Evolutionary conservation across 2,113 vertebrate genomes (phyloP).

Genomic region (Nycticryphes semicollaris): DNA sequence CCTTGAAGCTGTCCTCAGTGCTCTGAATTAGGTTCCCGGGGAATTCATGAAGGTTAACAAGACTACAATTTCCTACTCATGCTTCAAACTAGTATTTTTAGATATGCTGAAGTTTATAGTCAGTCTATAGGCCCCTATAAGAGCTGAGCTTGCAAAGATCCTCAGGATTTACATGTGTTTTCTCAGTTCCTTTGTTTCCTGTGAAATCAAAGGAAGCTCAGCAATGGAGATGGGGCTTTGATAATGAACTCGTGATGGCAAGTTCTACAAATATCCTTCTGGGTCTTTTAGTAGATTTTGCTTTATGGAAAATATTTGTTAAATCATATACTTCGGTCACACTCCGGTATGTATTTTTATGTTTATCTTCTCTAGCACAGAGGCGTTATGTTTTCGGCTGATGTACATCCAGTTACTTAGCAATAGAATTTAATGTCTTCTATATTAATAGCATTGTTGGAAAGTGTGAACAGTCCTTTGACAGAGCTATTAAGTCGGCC

Average conservation of each 20-base stretch:
- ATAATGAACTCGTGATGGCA: not conserved
- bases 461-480: conserved; percentile 11
- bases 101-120: not conserved
- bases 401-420: conserved; percentile 46
- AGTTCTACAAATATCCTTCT: not conserved
- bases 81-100: not conserved
- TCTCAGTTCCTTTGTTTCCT: not conserved
- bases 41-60: not conserved
- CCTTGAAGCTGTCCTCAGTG: not conserved
- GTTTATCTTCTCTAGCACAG: not conserved
- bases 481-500: conserved; percentile 49
- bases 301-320: not conserved
- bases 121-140: not conserved
- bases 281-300: not conserved
- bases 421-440: conserved; percentile 30
- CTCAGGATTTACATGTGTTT: not conserved
- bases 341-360: not conserved
- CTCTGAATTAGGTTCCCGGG: not conserved
- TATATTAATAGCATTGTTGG: conserved; percentile 3
- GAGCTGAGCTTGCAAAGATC: not conserved
- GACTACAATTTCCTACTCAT: not conserved
- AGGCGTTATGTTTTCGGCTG: not conserved
- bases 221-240: not conserved
- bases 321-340: not conserved
- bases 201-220: not conserved